Conservation (phyloP, 2,797 vertebrate genomes). For the Myotis vivesi region DNA sequence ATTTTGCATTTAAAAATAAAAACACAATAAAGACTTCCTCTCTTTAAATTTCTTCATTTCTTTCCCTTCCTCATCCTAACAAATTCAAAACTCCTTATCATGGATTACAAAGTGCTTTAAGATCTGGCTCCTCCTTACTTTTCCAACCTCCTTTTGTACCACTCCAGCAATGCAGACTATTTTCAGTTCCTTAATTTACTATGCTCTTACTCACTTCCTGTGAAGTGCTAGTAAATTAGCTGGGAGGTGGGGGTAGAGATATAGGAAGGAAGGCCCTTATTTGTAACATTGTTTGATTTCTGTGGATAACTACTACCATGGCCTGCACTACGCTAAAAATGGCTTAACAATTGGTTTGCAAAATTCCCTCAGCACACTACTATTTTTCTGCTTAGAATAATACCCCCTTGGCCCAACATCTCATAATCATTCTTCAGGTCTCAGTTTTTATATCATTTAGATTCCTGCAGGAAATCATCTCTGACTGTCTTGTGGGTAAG, state of each 20-base stretch:
- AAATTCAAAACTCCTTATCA: not conserved
- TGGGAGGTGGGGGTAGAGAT: not conserved
- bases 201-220: not conserved
- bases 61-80: not conserved
- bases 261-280: not conserved
- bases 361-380: not conserved
- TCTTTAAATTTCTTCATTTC: not conserved
- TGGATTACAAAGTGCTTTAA: not conserved
- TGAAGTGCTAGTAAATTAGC: not conserved
- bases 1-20: slow-evolving; percentile 51
- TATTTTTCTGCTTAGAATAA: slow-evolving; percentile 12
- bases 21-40: not conserved
- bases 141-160: not conserved
- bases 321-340: slow-evolving; percentile 20
- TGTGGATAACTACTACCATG: not conserved
- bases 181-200: not conserved
- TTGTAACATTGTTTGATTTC: slow-evolving; percentile 46
- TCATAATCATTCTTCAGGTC: not conserved
- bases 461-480: not conserved
- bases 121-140: not conserved
- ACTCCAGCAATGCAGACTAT: not conserved
- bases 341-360: slow-evolving; percentile 19
- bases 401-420: not conserved
- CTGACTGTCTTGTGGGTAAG: not conserved
- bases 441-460: not conserved